Evolutionary conservation across 2,888 invertebrate genomes (phyloP).

Genomic region (Nudaria mundana): DNA sequence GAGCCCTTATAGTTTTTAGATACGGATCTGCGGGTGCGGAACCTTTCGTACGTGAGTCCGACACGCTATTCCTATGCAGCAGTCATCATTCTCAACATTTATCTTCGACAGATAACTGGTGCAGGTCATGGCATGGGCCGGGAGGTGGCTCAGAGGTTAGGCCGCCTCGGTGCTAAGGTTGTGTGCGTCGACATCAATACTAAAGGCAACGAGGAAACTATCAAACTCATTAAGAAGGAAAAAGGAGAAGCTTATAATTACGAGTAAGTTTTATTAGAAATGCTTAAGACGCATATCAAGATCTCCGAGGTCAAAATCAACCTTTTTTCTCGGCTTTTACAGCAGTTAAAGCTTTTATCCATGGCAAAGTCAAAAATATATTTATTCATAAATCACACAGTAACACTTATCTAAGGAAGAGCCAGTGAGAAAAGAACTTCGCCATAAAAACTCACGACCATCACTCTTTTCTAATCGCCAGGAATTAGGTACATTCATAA

Average conservation of each 20-base stretch:
- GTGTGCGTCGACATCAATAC: constrained; percentile 89
- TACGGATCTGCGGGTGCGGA: too few relatives aligned
- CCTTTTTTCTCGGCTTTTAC: background rate
- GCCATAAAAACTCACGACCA: too few relatives aligned
- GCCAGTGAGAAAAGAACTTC: too few relatives aligned
- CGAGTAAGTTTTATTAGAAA: constrained; percentile 42
- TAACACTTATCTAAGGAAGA: too few relatives aligned
- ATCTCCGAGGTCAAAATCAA: background rate
- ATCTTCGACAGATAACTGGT: constrained; percentile 87
- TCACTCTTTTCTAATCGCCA: too few relatives aligned
- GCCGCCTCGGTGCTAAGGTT: constrained; percentile 85
- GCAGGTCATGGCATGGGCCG: constrained; percentile 93
- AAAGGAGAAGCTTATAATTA: constrained; percentile 65
- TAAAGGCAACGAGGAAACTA: constrained; percentile 84
- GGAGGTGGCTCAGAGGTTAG: constrained; percentile 87
- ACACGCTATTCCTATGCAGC: too few relatives aligned
- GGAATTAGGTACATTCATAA: too few relatives aligned
- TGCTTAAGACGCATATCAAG: background rate
- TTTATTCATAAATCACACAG: too few relatives aligned
- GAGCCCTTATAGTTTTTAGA: too few relatives aligned
- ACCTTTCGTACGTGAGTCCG: too few relatives aligned
- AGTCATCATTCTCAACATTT: background rate
- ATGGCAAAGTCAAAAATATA: too few relatives aligned
- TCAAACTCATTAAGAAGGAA: constrained; percentile 70
- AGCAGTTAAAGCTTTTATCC: too few relatives aligned